Evolutionary conservation across 2,113 vertebrate genomes (phyloP).

Genomic region (Corythaeola cristata): DNA sequence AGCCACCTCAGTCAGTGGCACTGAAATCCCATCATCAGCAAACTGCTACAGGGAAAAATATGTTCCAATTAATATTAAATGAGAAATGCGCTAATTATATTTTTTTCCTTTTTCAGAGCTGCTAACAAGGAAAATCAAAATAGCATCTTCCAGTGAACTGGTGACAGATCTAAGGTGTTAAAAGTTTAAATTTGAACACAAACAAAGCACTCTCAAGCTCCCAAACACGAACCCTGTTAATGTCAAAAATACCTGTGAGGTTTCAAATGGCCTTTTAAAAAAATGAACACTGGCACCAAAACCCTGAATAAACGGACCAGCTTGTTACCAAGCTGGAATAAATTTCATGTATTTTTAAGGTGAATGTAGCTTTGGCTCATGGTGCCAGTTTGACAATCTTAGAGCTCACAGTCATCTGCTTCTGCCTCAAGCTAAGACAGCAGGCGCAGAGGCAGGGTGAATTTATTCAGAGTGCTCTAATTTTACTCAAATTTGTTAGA

Average conservation of each 20-base stretch:
- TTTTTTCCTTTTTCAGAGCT: background rate
- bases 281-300: conserved; percentile 7
- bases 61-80: conserved; percentile 11
- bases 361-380: conserved; percentile 25
- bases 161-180: background rate
- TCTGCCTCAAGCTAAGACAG: conserved; percentile 39
- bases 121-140: conserved; percentile 20
- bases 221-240: background rate
- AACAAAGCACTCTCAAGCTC: background rate
- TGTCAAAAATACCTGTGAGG: conserved; percentile 48
- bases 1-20: background rate
- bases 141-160: background rate
- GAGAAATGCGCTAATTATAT: background rate
- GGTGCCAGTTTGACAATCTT: background rate
- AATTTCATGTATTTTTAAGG: background rate
- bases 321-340: conserved; percentile 3
- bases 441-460: conserved; percentile 27
- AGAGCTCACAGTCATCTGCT: conserved; percentile 18
- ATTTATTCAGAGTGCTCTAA: conserved; percentile 28
- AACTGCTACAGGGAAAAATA: conserved; percentile 28
- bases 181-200: background rate
- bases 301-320: background rate
- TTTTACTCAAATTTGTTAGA: conserved; percentile 36
- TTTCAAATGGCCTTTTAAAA: conserved; percentile 36
- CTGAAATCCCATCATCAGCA: background rate